Base-by-base conservation (phyloP, 2,888 invertebrate species). In the Tyria jacobaeae region DNA sequence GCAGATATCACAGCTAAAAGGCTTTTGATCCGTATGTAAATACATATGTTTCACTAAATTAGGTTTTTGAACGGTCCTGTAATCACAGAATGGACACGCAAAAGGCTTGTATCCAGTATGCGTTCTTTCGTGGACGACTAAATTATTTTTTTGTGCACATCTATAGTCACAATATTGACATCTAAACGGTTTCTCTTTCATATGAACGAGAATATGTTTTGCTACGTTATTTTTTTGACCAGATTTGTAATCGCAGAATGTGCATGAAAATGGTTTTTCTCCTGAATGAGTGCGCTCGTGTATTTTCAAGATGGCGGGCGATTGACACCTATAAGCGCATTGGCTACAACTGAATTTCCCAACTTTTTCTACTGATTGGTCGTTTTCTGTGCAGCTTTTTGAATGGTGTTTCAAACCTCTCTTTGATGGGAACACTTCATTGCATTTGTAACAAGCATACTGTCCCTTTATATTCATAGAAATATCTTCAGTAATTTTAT, bases 21-120 rank as follows among this genome's bases (percentile, higher is more conserved):
- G 94, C 58, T 94, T 94, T 50, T 94, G 91, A 34, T 94, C 93
- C 0, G 94, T 94, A 44, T 94, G 94, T 14, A 94, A 61, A 50
- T 94, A 94, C 94, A 94, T 94, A 54, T 94, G 94, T 70, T 94
- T 94, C 0, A 94, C 94, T 76, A 94, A 76, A 64, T 94, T 94
- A 0, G 94, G 94, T 78, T 94, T 94, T 49, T 94, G 94, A 0
- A 94, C 94, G 0, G 94, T 94, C 7, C 93, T 69, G 14, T 94
- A 94, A 1, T 94, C 94, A 44, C 94, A 94, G 61, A 89, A 94
- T 0, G 93, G 92, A 24, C 94, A 94, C 0, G 91, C 94, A 31
- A 94, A 94, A 0, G 94, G 94, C 55, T 94, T 94, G 57, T 90
- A 92, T 0, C 94, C 94, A 0, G 94, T 94, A n/a, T 94, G 94